phyloP scores from a whole-genome alignment of 2,888 invertebrate genomes.

The Lasioglossum leucozonium region DNA sequence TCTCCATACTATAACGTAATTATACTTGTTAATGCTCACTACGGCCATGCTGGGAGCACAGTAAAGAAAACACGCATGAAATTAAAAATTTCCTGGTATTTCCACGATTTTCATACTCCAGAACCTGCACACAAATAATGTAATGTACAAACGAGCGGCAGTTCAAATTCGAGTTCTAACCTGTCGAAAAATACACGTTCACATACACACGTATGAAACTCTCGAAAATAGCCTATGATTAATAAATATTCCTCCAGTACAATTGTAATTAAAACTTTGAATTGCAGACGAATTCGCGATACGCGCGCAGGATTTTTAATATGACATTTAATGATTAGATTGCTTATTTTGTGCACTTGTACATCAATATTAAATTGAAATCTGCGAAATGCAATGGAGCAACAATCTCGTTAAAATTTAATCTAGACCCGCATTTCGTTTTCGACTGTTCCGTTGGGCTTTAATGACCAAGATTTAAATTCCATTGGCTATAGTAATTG shows the following conservation, averaged over 20 bases:
- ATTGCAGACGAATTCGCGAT: background rate
- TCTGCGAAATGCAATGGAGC: background rate
- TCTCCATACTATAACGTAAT: constrained; percentile 37
- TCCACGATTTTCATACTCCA: constrained; percentile 17
- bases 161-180: background rate
- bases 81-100: constrained; percentile 27
- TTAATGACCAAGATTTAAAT: background rate
- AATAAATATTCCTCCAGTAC: background rate
- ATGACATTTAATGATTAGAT: background rate
- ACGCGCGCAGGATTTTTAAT: background rate
- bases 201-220: background rate
- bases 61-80: constrained; percentile 2
- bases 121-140: background rate
- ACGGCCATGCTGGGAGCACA: background rate
- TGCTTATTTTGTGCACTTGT: background rate
- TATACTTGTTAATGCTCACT: constrained; percentile 52
- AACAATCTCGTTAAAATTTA: background rate
- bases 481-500: background rate
- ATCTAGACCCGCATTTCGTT: background rate
- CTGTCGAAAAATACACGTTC: background rate
- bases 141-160: background rate
- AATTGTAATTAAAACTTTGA: background rate
- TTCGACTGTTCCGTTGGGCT: background rate
- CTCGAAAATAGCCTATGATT: background rate
- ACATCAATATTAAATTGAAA: background rate